phyloP scores from a whole-genome alignment of 2,113 vertebrate species.

The Ictalurus furcatus region DNA sequence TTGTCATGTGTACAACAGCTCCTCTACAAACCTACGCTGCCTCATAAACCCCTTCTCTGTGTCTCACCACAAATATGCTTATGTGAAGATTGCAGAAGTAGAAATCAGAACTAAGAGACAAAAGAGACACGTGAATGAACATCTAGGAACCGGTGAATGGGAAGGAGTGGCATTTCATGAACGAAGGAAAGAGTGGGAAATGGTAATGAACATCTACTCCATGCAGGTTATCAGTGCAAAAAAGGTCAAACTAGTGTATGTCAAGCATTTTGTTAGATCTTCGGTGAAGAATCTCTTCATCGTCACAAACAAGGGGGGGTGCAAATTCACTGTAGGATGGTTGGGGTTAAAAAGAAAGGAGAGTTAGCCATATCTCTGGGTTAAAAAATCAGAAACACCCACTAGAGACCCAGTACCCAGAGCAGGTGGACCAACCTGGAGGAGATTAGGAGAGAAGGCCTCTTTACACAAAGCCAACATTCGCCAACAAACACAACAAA shows the following conservation, averaged over 20 bases:
- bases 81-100: not conserved
- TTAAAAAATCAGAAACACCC: constrained; percentile 19
- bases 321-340: not conserved
- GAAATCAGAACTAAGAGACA: constrained; percentile 5
- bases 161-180: not conserved
- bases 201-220: not conserved
- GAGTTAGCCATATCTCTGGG: constrained; percentile 1
- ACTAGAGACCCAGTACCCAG: not conserved
- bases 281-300: not conserved
- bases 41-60: not conserved
- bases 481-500: constrained; percentile 27
- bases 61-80: not conserved
- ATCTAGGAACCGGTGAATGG: not conserved
- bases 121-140: not conserved
- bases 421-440: constrained; percentile 13
- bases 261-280: not conserved
- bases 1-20: not conserved
- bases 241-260: not conserved
- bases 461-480: constrained; percentile 24
- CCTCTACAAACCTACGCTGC: not conserved
- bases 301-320: not conserved
- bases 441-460: not conserved
- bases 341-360: constrained; percentile 21
- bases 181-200: not conserved
- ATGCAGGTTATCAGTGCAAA: constrained; percentile 28